Evolutionary conservation across 2,797 vertebrate species (phyloP).

Genomic region (Balearica regulorum): DNA sequence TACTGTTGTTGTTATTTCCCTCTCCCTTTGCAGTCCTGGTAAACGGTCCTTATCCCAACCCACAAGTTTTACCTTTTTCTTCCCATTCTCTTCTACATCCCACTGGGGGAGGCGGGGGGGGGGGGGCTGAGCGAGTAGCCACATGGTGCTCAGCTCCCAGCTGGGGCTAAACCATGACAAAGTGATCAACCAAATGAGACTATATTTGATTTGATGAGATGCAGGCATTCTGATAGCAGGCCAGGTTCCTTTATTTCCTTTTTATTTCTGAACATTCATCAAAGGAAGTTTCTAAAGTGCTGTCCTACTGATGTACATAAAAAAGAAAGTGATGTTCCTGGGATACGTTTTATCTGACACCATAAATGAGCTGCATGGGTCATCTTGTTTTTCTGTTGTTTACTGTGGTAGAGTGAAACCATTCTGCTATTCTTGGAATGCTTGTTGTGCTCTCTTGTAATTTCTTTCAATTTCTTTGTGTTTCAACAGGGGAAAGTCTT

Average conservation of each 20-base stretch:
- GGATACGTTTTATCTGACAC: neutral
- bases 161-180: no score
- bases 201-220: neutral
- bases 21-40: no score
- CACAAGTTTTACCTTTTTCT: no score
- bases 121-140: no score
- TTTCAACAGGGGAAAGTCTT: constrained; percentile 85
- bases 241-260: neutral
- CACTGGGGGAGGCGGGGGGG: no score
- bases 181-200: neutral
- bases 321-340: neutral
- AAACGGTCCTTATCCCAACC: no score
- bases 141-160: no score
- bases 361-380: neutral
- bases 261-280: neutral
- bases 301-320: neutral
- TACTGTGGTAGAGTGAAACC: neutral
- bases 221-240: neutral
- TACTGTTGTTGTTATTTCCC: no score
- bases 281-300: neutral
- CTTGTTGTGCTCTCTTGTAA: neutral
- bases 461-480: constrained; percentile 7
- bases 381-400: neutral
- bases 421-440: neutral
- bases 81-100: no score